A percentile compares a stretch with the other conserved stretches of the same genome.
Evolutionary conservation across 2,888 invertebrate species (phyloP).

Genomic region (Helleia helle): DNA sequence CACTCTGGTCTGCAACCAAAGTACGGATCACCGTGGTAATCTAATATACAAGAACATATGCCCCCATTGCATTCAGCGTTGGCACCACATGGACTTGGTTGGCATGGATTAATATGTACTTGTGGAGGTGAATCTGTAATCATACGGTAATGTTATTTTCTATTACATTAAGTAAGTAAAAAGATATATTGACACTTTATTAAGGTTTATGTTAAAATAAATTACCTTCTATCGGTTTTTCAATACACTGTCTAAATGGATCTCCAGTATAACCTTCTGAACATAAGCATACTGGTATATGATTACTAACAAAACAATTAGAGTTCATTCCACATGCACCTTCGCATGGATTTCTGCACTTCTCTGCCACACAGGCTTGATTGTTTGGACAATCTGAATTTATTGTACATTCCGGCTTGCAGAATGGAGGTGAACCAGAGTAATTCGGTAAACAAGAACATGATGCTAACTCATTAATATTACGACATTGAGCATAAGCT

Average conservation of each 20-base stretch:
- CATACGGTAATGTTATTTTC: slow-evolving; percentile 10
- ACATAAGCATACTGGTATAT: slow-evolving; percentile 82
- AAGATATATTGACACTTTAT: not conserved
- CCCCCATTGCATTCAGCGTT: slow-evolving; percentile 74
- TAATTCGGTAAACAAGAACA: slow-evolving; percentile 81
- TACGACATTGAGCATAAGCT: slow-evolving; percentile 81
- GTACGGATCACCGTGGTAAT: slow-evolving; percentile 79
- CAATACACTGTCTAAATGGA: slow-evolving; percentile 79
- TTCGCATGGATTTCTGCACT: slow-evolving; percentile 80
- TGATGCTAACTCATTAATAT: slow-evolving; percentile 78
- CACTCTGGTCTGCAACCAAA: slow-evolving; percentile 82
- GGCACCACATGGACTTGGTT: slow-evolving; percentile 78
- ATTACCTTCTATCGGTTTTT: slow-evolving; percentile 64
- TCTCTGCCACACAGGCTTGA: slow-evolving; percentile 78
- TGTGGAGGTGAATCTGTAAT: slow-evolving; percentile 33
- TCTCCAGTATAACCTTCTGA: slow-evolving; percentile 77
- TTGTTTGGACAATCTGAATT: slow-evolving; percentile 78
- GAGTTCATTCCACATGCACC: slow-evolving; percentile 80
- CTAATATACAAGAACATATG: slow-evolving; percentile 74
- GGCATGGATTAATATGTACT: slow-evolving; percentile 64
- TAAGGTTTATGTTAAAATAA: not conserved
- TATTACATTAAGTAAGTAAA: not conserved
- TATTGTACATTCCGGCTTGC: slow-evolving; percentile 78
- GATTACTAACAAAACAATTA: slow-evolving; percentile 79
- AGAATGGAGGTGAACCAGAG: slow-evolving; percentile 77